Percentiles rank a stretch among this genome's conserved stretches.
Conservation (phyloP, 1,140 invertebrate species). For the Coptotermes formosanus region DNA sequence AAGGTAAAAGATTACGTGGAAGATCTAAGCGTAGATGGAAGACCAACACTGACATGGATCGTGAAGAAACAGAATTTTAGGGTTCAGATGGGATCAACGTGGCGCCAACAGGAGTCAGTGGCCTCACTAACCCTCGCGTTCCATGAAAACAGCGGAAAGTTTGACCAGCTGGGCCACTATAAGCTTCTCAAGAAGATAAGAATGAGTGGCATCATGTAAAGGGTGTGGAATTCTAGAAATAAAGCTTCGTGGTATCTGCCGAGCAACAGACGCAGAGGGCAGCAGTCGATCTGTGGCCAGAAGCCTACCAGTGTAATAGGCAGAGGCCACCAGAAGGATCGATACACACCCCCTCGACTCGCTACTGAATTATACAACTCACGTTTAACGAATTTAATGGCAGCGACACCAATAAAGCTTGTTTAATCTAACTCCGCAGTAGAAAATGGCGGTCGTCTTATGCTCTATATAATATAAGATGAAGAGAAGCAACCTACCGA, state of each 20-base stretch:
- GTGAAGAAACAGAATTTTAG: too few species aligned
- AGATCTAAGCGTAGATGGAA: too few species aligned
- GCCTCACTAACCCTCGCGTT: too few species aligned
- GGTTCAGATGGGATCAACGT: too few species aligned
- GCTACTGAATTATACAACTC: slow-evolving; percentile 33
- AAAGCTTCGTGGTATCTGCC: neutral
- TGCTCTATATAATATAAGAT: neutral
- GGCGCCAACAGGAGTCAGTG: too few species aligned
- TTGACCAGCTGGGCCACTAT: too few species aligned
- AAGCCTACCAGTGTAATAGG: neutral
- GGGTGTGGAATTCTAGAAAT: neutral
- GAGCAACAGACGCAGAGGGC: neutral
- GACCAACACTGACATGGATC: too few species aligned
- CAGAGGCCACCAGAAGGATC: neutral
- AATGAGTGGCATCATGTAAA: too few species aligned
- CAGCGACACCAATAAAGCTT: slow-evolving; percentile 35
- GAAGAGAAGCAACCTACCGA: neutral
- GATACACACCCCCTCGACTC: slow-evolving; percentile 22
- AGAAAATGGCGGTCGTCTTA: slow-evolving; percentile 23
- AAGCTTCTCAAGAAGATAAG: too few species aligned
- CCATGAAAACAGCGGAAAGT: too few species aligned
- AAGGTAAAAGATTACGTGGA: too few species aligned
- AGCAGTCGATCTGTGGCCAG: neutral
- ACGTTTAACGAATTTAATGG: slow-evolving; percentile 35
- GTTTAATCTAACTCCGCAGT: slow-evolving; percentile 29